phyloP scores from a whole-genome alignment of 1,140 invertebrate genomes.

The Lithobius niger region DNA sequence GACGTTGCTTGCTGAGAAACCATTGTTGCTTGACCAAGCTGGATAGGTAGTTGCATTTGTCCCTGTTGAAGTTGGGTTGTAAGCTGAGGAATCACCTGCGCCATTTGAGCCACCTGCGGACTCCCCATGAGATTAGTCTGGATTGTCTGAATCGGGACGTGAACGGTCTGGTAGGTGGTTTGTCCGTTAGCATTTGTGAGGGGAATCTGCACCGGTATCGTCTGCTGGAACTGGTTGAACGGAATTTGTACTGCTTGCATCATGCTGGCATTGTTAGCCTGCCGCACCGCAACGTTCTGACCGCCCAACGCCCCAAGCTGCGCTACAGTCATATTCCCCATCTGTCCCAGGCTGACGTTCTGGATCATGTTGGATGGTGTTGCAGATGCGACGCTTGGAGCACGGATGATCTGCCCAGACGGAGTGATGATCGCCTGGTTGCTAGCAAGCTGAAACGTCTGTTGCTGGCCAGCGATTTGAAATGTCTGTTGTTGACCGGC shows the following conservation, averaged over 20 bases:
- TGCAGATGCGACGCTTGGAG: constrained; percentile 30
- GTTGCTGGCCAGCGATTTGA: constrained; percentile 20
- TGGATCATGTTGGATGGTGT: constrained; percentile 43
- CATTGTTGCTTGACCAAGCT: too few relatives aligned
- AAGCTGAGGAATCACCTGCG: constrained; percentile 64
- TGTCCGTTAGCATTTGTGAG: constrained; percentile 78
- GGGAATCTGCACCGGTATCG: constrained; percentile 78
- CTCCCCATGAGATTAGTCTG: constrained; percentile 36
- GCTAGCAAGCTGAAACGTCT: constrained; percentile 24
- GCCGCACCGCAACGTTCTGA: constrained; percentile 60
- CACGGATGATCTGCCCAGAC: constrained; percentile 47
- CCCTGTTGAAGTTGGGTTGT: constrained; percentile 62
- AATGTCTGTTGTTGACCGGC: too few relatives aligned
- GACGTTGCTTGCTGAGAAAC: too few relatives aligned
- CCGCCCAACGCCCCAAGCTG: constrained; percentile 30
- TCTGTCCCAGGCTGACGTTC: constrained; percentile 22
- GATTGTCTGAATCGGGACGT: constrained; percentile 70
- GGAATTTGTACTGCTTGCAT: constrained; percentile 58
- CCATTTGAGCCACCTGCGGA: constrained; percentile 35
- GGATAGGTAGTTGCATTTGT: constrained; percentile 66
- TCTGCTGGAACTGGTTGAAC: constrained; percentile 63
- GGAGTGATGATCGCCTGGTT: constrained; percentile 39
- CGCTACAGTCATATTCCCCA: constrained; percentile 15
- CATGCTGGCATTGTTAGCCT: constrained; percentile 26
- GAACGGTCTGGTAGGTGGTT: constrained; percentile 82